Base-by-base conservation (phyloP, 1,140 invertebrate genomes). In the Wiebesia pumilae region DNA sequence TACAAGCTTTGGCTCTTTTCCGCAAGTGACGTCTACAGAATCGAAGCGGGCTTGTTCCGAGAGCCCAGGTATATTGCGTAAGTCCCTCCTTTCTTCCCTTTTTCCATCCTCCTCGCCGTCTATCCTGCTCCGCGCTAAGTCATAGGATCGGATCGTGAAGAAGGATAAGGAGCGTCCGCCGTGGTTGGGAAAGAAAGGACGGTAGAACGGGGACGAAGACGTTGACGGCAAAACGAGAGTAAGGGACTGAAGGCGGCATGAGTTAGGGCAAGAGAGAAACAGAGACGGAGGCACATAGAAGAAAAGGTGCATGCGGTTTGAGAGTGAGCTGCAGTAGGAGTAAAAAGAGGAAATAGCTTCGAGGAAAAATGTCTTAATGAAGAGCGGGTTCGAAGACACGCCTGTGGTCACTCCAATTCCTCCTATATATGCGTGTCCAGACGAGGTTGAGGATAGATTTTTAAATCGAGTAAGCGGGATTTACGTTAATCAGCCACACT, bases 301-400 rank as follows among this genome's bases (percentile, higher is more conserved):
- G 65, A 69, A 82, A 82, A 54, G 67, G 38, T 51, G 81, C 38
- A 38, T 81, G 79, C 16, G 79, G 54, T 43, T 43, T 81, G 77
- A 30, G 9, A 54, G 19, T 19, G 51, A 54, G 19, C 2, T 54
- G 19, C 51, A 54, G 30, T 19, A 83, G 3, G 35, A 69, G 10
- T 27, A 62, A 43, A 38, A 54, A 73, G 58, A 62, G 43, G n/a
- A 21, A 83, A 38, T 43, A 38, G 71, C 38, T 58, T 43, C 30
- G 80, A 67, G 51, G 35, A 51, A 69, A 82, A 87, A 82, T 27
- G 85, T 87, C 87, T 86, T 88, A 88, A 89, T 89, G 86, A 89
- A 88, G 86, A 89, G 78, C 84, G 58, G n/a, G n/a, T n/a, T n/a
- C n/a, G n/a, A n/a, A n/a, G 78, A 40, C 30, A 27, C 33, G 35